Percentiles rank a stretch among this genome's conserved stretches.
Evolutionary conservation across 2,797 vertebrate genomes (phyloP).

Genomic region (Babyrousa celebensis): DNA sequence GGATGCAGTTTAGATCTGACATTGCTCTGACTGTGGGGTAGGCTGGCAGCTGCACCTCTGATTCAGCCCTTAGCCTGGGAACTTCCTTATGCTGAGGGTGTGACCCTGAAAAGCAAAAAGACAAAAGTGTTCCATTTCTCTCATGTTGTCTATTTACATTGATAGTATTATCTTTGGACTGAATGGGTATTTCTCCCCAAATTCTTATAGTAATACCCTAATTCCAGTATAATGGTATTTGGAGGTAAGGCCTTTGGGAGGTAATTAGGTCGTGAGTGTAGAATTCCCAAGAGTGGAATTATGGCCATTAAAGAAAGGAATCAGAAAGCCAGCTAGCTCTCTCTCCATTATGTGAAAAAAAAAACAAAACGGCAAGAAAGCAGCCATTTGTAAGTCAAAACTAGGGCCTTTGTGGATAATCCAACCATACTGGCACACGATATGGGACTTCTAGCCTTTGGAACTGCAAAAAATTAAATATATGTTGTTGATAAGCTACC

Average conservation of each 20-base stretch:
- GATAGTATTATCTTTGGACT: not conserved
- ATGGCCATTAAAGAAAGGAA: not conserved
- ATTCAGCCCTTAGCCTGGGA: no score
- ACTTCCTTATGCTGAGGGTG: no score
- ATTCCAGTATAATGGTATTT: not conserved
- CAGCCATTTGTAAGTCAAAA: not conserved
- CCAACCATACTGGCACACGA: not conserved
- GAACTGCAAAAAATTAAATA: not conserved
- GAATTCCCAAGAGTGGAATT: not conserved
- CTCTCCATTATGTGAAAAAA: not conserved
- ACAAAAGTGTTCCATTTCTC: not conserved
- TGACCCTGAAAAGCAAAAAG: no score
- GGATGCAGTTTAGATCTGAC: no score
- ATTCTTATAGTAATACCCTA: not conserved
- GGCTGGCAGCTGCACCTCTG: no score
- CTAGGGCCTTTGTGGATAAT: not conserved
- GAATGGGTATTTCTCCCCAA: not conserved
- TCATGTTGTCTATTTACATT: not conserved
- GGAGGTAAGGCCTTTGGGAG: not conserved
- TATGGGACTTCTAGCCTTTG: not conserved
- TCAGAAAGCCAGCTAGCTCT: not conserved
- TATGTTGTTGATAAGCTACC: not conserved
- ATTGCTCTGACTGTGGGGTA: no score
- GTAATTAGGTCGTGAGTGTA: not conserved
- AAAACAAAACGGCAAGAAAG: not conserved